Conservation (phyloP, 2,113 vertebrate species). For the Rhipidura dahli region DNA sequence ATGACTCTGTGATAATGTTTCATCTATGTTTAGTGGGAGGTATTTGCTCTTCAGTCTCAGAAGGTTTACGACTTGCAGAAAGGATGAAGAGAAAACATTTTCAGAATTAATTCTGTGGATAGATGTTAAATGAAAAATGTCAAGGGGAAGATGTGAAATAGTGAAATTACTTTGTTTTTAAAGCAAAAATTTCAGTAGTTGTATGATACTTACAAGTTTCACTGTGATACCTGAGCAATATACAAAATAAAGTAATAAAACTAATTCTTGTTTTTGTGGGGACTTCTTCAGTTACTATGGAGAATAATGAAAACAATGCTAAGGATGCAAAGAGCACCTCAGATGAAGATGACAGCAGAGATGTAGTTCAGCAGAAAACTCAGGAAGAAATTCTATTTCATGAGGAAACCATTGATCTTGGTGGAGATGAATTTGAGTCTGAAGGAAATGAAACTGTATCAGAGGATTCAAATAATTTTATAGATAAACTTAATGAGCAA, state of each 20-base stretch:
- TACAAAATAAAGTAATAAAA: neutral
- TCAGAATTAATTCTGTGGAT: neutral
- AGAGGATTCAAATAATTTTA: conserved; percentile 75
- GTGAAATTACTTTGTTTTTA: neutral
- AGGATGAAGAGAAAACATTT: neutral
- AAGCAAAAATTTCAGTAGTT: neutral
- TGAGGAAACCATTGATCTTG: conserved; percentile 91
- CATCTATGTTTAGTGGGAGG: neutral
- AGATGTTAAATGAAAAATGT: neutral
- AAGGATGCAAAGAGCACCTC: neutral
- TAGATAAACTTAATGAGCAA: conserved; percentile 90
- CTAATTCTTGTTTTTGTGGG: neutral
- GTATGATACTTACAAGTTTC: neutral
- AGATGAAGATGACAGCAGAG: neutral
- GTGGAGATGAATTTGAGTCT: conserved; percentile 79
- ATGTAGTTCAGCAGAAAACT: neutral
- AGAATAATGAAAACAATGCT: conserved; percentile 36
- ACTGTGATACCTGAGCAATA: neutral
- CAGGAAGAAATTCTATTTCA: conserved; percentile 73
- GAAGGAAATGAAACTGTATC: conserved; percentile 84
- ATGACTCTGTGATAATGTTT: fast-evolving
- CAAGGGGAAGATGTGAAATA: neutral
- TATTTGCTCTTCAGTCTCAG: fast-evolving
- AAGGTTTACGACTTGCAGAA: fast-evolving
- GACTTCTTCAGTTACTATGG: conserved; percentile 73